A percentile compares a stretch with the other conserved stretches of the same genome.
Evolutionary conservation across 2,113 vertebrate species (phyloP).

Genomic region (Henicopernis longicauda): DNA sequence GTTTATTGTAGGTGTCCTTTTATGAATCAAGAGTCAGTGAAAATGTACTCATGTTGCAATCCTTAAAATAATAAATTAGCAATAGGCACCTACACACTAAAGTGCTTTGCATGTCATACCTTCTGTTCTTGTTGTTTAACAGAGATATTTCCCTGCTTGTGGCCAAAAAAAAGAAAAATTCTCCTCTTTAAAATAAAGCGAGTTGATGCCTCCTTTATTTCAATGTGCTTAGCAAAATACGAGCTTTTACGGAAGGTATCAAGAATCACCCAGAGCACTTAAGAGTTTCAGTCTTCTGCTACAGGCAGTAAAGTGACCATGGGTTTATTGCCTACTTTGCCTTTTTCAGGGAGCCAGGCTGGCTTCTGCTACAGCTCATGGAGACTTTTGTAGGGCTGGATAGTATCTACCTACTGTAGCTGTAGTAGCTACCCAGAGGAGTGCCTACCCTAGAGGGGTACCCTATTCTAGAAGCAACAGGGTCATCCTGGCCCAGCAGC

Average conservation of each 20-base stretch:
- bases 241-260: background rate
- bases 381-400: background rate
- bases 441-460: background rate
- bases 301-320: background rate
- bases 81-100: background rate
- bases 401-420: background rate
- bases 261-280: background rate
- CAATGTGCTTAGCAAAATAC: background rate
- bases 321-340: background rate
- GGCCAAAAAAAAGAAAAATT: background rate
- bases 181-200: background rate
- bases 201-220: background rate
- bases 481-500: background rate
- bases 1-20: background rate
- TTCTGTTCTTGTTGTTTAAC: constrained; percentile 3
- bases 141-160: background rate
- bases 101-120: background rate
- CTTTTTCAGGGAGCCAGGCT: background rate
- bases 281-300: background rate
- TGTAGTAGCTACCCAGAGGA: background rate
- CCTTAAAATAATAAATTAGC: background rate
- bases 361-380: background rate
- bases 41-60: background rate
- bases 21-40: background rate
- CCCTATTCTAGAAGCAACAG: background rate